Base-by-base conservation (phyloP, 1,140 invertebrate species). In the Cotesia typhae region DNA sequence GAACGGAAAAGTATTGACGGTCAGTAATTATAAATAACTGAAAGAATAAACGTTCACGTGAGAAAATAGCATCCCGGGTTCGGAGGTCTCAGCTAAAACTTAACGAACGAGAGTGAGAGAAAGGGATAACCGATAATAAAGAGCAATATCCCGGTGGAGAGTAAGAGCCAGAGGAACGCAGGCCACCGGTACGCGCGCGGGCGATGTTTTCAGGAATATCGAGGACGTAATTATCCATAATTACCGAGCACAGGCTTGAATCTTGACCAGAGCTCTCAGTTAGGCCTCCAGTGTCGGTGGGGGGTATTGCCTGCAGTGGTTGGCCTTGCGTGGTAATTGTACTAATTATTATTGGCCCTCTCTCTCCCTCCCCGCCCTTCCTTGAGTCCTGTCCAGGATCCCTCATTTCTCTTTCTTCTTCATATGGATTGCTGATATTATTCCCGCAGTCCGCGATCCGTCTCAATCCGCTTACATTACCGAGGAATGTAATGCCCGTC, bases 161-260 rank as follows among this genome's bases (percentile, higher is more conserved):
- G 52, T 41, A 66, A 65, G 47, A 71, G 51, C 70, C 12, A 37
- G 67, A 71, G 67, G 64, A 63, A 67, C 63, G 52, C 74, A 72
- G 63, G 63, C 69, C 79, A 79, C 76, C 72, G 28, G 28, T 28
- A 28, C 28, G 76, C 38, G 75, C 73, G 72, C 76, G 76, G 76
- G 76, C 78, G 83, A 85, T 83, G 81, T 84, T 85, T 76, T 84
- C 80, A 84, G 80, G 81, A 85, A 85, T 85, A 85, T 85, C 84
- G 82, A 85, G 82, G 82, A 85, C 83, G 83, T 85, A 85, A 85
- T 85, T 85, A 84, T 84, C 79, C 81, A 75, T 85, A 85, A 85
- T 85, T 85, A 84, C 83, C 77, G 81, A 83, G 81, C 78, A 78
- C 80, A 77, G 79, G 79, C 80, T 83, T 82, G 79, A 83, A 82